These are phyloP conservation scores for Colostygia pectinataria DNA, from an alignment of 2,888 invertebrate species.

Conservation along the genomic window DNA sequence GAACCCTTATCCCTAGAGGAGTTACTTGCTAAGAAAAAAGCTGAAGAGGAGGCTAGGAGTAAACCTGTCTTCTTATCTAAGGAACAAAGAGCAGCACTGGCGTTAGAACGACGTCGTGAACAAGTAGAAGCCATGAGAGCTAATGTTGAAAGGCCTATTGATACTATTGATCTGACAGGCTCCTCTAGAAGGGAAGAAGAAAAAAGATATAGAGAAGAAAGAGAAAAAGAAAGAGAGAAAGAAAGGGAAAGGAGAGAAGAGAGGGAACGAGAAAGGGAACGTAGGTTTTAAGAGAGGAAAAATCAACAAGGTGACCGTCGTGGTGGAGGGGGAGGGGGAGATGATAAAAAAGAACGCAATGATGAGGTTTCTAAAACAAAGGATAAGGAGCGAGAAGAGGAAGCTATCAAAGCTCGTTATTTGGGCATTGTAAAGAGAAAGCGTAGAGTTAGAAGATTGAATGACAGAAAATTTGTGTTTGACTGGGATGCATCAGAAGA, in stretches of 20 bases:
- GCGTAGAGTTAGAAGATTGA: constrained; percentile 94
- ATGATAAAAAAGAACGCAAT: constrained; percentile 73
- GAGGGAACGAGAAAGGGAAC: constrained; percentile 67
- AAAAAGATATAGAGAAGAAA: constrained; percentile 65
- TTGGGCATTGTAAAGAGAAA: constrained; percentile 97
- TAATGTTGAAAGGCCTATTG: constrained; percentile 79
- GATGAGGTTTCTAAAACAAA: constrained; percentile 84
- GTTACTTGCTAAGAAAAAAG: constrained; percentile 96
- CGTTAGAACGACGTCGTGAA: constrained; percentile 93
- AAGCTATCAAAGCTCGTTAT: constrained; percentile 98
- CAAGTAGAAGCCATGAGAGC: constrained; percentile 92
- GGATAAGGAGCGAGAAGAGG: constrained; percentile 95
- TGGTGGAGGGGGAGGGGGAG: constrained; percentile 58
- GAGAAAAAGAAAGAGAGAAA: constrained; percentile 71
- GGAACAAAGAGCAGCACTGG: constrained; percentile 95
- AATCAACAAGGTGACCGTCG: constrained; percentile 71
- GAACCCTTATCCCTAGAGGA: constrained; percentile 98
- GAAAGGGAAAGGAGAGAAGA: constrained; percentile 86
- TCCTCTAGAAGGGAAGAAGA: constrained; percentile 75
- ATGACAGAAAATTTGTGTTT: constrained; percentile 99
- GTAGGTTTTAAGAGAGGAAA: constrained; percentile 79
- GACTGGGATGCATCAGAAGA: constrained; percentile 99
- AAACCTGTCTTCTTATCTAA: constrained; percentile 99
- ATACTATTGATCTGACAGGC: constrained; percentile 77
- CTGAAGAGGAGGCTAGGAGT: constrained; percentile 96